Evolutionary conservation across 1,140 invertebrate genomes (phyloP).

Genomic region (Zaprionus taronus): DNA sequence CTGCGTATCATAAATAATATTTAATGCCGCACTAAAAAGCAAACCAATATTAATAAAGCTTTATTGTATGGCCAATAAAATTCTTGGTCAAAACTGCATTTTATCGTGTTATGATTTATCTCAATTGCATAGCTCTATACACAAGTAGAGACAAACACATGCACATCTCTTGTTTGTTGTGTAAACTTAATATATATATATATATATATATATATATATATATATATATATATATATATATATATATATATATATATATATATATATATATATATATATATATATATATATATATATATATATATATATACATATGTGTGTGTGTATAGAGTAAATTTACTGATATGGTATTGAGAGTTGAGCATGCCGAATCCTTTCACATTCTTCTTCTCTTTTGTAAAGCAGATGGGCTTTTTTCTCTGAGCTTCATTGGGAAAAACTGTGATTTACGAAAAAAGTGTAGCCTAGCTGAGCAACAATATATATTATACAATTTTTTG

Average conservation of each 20-base stretch:
- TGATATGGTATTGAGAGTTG: conserved; percentile 56
- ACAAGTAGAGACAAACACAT: not conserved
- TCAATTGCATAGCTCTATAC: conserved; percentile 13
- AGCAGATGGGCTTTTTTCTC: conserved; percentile 48
- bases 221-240: not conserved
- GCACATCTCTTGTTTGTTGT: not conserved
- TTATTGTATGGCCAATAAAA: conserved; percentile 52
- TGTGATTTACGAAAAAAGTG: conserved; percentile 53
- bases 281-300: conserved; percentile 4
- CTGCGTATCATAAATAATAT: conserved; percentile 36
- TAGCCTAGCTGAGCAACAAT: not conserved
- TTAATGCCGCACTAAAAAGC: conserved; percentile 39
- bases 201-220: conserved; percentile 2
- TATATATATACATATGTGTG: not conserved
- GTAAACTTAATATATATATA: conserved; percentile 2
- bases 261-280: conserved; percentile 1
- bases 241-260: conserved; percentile 2
- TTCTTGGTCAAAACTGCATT: conserved; percentile 33
- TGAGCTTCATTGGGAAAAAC: conserved; percentile 41
- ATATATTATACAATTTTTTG: conserved; percentile 1
- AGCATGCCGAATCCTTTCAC: conserved; percentile 70
- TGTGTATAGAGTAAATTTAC: conserved; percentile 28
- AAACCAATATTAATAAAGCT: conserved; percentile 53
- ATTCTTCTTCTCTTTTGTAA: conserved; percentile 55
- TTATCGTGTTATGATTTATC: conserved; percentile 55